Evolutionary conservation across 2,888 invertebrate genomes (phyloP).

Genomic region (Synanthedon formicaeformis): DNA sequence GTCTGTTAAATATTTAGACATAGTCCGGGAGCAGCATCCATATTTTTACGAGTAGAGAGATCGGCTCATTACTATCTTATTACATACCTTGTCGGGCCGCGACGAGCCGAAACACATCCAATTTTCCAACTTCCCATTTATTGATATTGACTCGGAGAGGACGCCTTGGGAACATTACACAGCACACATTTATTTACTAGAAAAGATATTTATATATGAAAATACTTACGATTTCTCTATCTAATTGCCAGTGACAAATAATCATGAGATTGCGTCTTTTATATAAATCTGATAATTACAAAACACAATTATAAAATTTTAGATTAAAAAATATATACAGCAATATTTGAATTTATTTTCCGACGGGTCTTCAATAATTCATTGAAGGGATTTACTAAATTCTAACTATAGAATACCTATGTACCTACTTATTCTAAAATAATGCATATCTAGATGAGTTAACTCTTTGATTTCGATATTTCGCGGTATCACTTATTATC

Average conservation of each 20-base stretch:
- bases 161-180: conserved; percentile 47
- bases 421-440: too few relatives aligned
- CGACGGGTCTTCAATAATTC: too few relatives aligned
- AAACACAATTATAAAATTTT: too few relatives aligned
- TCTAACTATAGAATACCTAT: too few relatives aligned
- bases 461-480: conserved; percentile 29
- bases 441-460: background rate
- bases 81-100: conserved; percentile 44
- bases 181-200: conserved; percentile 1
- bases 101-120: conserved; percentile 66
- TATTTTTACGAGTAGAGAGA: conserved; percentile 63
- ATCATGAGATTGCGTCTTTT: too few relatives aligned
- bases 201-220: background rate
- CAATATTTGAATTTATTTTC: too few relatives aligned
- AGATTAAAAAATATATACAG: too few relatives aligned
- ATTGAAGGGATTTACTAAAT: too few relatives aligned
- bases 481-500: conserved; percentile 60
- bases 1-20: conserved; percentile 54
- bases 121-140: conserved; percentile 69
- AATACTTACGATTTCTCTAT: too few relatives aligned
- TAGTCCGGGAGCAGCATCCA: conserved; percentile 51
- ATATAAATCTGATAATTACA: too few relatives aligned
- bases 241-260: too few relatives aligned
- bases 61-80: conserved; percentile 66
- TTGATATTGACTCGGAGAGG: conserved; percentile 67